phyloP scores from a whole-genome alignment of 2,888 invertebrate species.

The Bellardia pandia region DNA sequence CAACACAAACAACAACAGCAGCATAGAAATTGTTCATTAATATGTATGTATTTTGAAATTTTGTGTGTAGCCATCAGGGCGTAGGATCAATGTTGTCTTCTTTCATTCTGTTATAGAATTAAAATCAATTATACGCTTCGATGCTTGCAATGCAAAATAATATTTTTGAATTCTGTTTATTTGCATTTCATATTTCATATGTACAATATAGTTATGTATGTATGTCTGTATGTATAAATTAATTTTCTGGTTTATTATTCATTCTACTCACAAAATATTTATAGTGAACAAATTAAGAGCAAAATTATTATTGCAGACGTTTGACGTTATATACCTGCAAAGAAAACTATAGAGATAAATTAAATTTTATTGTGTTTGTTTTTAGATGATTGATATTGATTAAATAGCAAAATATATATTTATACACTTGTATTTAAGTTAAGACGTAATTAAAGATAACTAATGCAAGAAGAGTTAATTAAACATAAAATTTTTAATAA shows the following conservation, averaged over 20 bases:
- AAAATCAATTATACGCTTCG: slow-evolving; percentile 46
- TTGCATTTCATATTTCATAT: neutral
- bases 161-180: neutral
- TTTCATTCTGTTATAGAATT: neutral
- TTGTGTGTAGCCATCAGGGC: neutral
- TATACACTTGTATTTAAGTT: no score
- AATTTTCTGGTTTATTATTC: neutral
- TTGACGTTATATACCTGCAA: slow-evolving; percentile 1
- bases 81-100: slow-evolving; percentile 23
- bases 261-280: slow-evolving; percentile 37
- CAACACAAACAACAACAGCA: neutral
- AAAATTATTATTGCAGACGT: neutral
- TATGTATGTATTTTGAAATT: neutral
- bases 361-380: neutral
- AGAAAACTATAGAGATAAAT: slow-evolving; percentile 18
- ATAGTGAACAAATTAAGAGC: neutral
- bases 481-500: no score
- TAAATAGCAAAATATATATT: neutral
- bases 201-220: neutral
- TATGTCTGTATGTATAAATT: neutral
- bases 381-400: neutral
- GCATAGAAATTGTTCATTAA: neutral
- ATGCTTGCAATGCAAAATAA: neutral
- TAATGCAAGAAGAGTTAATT: no score
- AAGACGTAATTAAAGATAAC: no score